Percentiles rank a stretch among this genome's conserved stretches.
Evolutionary conservation across 2,888 invertebrate genomes (phyloP).

Genomic region (Platynereis dumerilii): DNA sequence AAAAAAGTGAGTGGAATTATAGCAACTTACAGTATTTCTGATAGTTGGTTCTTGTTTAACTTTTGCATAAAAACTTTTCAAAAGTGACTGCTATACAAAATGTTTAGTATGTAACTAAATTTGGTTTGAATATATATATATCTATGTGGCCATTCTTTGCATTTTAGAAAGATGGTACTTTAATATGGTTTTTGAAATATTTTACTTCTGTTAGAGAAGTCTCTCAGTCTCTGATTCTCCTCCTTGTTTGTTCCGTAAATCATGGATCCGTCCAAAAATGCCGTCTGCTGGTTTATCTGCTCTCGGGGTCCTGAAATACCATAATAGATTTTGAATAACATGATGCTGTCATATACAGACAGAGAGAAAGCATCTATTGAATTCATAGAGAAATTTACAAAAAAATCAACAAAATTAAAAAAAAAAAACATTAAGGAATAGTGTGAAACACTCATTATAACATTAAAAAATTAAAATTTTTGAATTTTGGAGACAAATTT

Average conservation of each 20-base stretch:
- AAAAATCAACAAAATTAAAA: too few species aligned
- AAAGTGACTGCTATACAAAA: neutral
- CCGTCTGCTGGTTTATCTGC: conserved; percentile 78
- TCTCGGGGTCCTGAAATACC: conserved; percentile 69
- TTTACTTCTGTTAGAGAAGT: conserved; percentile 8
- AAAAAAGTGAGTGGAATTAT: too few species aligned
- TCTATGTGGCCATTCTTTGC: neutral
- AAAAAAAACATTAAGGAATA: too few species aligned
- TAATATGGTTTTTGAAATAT: neutral
- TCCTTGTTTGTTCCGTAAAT: conserved; percentile 37
- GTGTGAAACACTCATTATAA: too few species aligned
- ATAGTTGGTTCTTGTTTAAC: neutral
- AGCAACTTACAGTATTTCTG: too few species aligned
- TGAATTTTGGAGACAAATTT: too few species aligned
- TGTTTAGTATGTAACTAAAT: neutral
- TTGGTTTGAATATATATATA: neutral
- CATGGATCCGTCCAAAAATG: conserved; percentile 80
- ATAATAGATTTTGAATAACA: too few species aligned
- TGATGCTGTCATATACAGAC: too few species aligned
- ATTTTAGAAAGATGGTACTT: neutral
- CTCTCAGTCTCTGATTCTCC: conserved; percentile 29
- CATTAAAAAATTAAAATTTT: too few species aligned
- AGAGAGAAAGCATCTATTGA: too few species aligned
- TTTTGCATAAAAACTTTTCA: neutral
- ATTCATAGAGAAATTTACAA: too few species aligned